phyloP scores from a whole-genome alignment of 2,113 vertebrate genomes.

The Gopherus flavomarginatus region DNA sequence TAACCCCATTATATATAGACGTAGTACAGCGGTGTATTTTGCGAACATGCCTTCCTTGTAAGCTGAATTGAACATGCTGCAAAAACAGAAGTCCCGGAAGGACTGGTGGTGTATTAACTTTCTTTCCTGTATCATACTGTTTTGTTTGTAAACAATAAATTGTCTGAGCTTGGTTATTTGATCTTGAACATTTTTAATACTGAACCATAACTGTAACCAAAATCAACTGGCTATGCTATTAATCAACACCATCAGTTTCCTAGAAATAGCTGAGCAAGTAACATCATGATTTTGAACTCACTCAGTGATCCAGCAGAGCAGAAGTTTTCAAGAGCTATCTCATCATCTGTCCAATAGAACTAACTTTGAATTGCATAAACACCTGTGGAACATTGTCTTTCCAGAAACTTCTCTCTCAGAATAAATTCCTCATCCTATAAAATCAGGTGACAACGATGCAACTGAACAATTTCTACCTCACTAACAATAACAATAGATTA shows the following conservation, averaged over 20 bases:
- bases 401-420: background rate
- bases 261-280: background rate
- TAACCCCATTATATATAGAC: background rate
- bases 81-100: background rate
- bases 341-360: background rate
- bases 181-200: background rate
- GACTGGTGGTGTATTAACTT: background rate
- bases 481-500: background rate
- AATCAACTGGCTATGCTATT: background rate
- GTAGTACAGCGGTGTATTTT: background rate
- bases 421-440: background rate
- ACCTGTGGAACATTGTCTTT: background rate
- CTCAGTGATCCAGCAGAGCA: background rate
- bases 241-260: background rate
- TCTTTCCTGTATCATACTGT: background rate
- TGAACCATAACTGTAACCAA: background rate
- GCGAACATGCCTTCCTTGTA: background rate
- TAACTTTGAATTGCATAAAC: background rate
- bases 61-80: background rate
- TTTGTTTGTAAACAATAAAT: background rate
- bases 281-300: background rate
- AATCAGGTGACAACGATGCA: background rate
- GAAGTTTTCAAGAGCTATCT: background rate
- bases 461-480: background rate
- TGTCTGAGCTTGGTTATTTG: background rate